Percentiles rank a stretch among this genome's conserved stretches.
These are phyloP conservation scores for Ceyx erithaca DNA, from an alignment of 2,797 vertebrate genomes.

Conservation along the genomic window DNA sequence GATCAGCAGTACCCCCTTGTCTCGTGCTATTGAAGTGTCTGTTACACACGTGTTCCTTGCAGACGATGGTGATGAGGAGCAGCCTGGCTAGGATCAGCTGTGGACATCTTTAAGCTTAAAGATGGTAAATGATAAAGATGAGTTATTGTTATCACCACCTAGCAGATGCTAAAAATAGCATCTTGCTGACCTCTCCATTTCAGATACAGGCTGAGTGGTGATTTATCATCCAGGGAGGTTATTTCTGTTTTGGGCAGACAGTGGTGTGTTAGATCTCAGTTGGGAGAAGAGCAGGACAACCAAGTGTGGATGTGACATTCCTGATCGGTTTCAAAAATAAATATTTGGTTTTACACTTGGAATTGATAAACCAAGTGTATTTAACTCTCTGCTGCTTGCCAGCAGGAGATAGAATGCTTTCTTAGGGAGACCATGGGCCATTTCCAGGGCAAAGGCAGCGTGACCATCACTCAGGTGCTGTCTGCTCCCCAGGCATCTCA, in stretches of 20 bases:
- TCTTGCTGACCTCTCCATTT: slow-evolving; percentile 65
- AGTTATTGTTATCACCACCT: slow-evolving; percentile 76
- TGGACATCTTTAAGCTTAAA: not conserved
- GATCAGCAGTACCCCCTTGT: not conserved
- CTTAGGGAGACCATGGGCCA: not conserved
- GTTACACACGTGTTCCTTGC: not conserved
- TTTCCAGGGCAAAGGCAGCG: not conserved
- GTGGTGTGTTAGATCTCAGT: not conserved
- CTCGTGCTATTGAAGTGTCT: not conserved
- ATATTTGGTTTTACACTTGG: not conserved
- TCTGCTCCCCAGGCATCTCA: fast-evolving
- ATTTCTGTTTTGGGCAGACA: not conserved
- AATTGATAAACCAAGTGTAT: not conserved
- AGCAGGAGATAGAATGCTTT: not conserved
- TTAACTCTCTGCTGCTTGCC: not conserved
- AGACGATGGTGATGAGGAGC: not conserved
- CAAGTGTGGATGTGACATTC: not conserved
- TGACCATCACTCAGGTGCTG: fast-evolving
- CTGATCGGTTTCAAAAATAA: not conserved
- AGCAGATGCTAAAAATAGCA: slow-evolving; percentile 61
- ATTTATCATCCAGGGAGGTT: not conserved
- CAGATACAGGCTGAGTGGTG: not conserved
- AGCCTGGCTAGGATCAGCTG: not conserved
- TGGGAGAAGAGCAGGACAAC: not conserved
- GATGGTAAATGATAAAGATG: not conserved